These are phyloP conservation scores for Rousettus madagascariensis DNA, from an alignment of 2,797 vertebrate genomes.

Conservation along the genomic window DNA sequence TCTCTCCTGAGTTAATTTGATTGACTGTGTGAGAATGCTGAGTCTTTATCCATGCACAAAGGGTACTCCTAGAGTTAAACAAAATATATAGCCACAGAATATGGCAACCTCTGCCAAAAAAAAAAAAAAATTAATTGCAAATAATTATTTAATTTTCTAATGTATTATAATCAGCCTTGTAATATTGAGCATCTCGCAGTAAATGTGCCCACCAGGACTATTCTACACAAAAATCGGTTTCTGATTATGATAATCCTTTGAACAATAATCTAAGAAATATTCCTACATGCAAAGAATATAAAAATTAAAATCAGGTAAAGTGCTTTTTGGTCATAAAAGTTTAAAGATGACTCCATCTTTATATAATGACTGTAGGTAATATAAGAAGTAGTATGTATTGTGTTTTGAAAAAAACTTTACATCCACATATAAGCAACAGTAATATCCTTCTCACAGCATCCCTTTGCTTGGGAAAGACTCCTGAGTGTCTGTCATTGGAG, in stretches of 20 bases:
- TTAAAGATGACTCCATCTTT: conserved; percentile 1
- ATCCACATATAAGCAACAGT: background rate
- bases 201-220: background rate
- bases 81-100: background rate
- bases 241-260: background rate
- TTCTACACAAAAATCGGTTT: background rate
- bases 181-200: background rate
- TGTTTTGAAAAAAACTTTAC: background rate
- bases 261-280: background rate
- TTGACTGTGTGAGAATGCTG: background rate
- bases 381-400: background rate
- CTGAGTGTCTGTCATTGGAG: background rate
- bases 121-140: background rate
- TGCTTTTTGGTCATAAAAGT: background rate
- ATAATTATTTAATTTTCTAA: background rate
- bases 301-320: background rate
- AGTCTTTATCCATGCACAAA: background rate
- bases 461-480: background rate
- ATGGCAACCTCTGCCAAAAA: background rate
- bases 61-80: background rate
- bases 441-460: background rate
- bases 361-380: background rate
- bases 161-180: background rate
- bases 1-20: background rate
- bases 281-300: background rate